Evolutionary conservation across 1,140 invertebrate species (phyloP).

Genomic region (Bombus ignitus): DNA sequence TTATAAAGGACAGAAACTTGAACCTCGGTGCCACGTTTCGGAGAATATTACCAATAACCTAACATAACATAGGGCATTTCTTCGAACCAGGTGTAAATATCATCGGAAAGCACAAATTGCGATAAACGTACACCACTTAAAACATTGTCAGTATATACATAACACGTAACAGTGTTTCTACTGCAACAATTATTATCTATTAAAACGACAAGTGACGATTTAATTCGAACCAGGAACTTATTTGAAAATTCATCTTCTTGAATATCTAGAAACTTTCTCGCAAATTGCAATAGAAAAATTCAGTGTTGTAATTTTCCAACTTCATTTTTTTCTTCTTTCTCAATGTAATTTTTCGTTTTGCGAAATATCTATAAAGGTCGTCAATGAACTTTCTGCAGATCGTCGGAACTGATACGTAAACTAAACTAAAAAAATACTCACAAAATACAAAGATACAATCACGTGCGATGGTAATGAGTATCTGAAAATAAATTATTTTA

Average conservation of each 20-base stretch:
- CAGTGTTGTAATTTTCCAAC: neutral
- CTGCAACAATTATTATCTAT: too few species aligned
- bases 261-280: neutral
- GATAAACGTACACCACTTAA: neutral
- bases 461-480: neutral
- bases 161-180: too few species aligned
- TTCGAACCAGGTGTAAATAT: neutral
- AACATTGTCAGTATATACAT: too few species aligned
- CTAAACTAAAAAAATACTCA: neutral
- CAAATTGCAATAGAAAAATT: neutral
- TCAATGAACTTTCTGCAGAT: neutral
- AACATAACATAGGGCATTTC: too few species aligned
- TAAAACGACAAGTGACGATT: too few species aligned
- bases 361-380: neutral
- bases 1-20: too few species aligned
- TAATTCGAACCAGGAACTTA: too few species aligned
- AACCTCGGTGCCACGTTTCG: neutral
- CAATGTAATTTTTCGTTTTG: neutral
- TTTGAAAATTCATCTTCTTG: too few species aligned
- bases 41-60: neutral
- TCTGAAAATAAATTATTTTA: conserved; percentile 40
- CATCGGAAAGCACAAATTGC: too few species aligned
- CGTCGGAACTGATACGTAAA: neutral
- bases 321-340: neutral
- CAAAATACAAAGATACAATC: neutral